phyloP scores from a whole-genome alignment of 2,113 vertebrate genomes.

The Etheostoma cragini region DNA sequence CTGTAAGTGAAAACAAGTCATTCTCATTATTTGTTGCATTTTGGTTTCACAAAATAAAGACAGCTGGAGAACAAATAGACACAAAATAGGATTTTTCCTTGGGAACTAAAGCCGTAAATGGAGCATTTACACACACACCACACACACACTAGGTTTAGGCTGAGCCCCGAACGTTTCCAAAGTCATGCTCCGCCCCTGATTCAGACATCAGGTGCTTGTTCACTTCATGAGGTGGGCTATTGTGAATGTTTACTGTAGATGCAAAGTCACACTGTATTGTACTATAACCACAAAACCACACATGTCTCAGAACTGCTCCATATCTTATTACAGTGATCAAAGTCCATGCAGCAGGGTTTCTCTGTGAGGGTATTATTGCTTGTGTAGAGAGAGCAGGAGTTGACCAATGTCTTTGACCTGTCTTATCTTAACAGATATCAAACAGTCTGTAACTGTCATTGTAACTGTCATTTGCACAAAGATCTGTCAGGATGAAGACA shows the following conservation, averaged over 20 bases:
- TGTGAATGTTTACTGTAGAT: background rate
- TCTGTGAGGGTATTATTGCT: background rate
- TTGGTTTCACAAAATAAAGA: no score
- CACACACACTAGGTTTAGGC: no score
- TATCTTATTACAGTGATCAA: constrained; percentile 51
- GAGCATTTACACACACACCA: no score
- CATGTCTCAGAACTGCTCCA: constrained; percentile 2
- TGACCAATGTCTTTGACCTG: constrained; percentile 31
- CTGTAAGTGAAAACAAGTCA: no score
- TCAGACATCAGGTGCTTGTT: background rate
- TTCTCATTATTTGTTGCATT: no score
- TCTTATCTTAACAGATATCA: constrained; percentile 61
- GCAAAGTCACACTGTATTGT: background rate
- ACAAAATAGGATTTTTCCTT: no score
- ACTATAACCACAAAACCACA: background rate
- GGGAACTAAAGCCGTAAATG: no score
- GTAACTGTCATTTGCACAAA: constrained; percentile 37
- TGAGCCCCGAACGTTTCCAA: no score
- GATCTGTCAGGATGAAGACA: constrained; percentile 69
- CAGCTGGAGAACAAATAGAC: no score
- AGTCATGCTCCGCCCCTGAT: no score
- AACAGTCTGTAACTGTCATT: constrained; percentile 18
- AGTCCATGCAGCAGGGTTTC: constrained; percentile 54
- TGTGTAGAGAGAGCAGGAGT: background rate
- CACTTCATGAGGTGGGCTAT: background rate